Evolutionary conservation across 1,140 invertebrate genomes (phyloP).

Genomic region (Trichonephila inaurata): DNA sequence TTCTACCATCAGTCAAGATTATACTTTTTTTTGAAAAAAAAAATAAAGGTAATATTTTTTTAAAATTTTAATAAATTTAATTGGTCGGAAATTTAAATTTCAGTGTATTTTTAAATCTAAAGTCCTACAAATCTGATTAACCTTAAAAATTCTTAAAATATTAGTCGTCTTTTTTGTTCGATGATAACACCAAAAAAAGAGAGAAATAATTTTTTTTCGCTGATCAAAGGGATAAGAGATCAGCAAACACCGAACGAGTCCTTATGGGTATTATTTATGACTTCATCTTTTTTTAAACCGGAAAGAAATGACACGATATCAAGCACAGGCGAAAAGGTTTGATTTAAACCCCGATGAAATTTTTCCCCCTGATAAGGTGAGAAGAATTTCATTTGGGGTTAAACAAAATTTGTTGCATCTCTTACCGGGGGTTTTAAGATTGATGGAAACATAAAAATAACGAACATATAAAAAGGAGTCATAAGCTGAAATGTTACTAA

Average conservation of each 20-base stretch:
- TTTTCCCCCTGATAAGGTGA: background rate
- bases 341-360: background rate
- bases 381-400: background rate
- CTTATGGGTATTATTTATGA: constrained; percentile 50
- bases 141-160: too few relatives aligned
- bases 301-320: background rate
- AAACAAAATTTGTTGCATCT: too few relatives aligned
- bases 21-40: too few relatives aligned
- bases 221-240: background rate
- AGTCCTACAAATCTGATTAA: too few relatives aligned
- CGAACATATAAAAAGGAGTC: background rate
- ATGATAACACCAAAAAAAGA: background rate
- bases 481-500: constrained; percentile 11
- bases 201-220: background rate
- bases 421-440: constrained; percentile 57
- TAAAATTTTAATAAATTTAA: too few relatives aligned
- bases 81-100: too few relatives aligned
- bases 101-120: too few relatives aligned
- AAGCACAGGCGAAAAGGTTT: background rate
- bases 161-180: too few relatives aligned
- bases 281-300: background rate
- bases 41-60: too few relatives aligned
- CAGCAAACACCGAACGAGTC: background rate
- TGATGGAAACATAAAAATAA: constrained; percentile 2
- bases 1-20: too few relatives aligned